A percentile compares a stretch with the other conserved stretches of the same genome.
phyloP scores from a whole-genome alignment of 2,113 vertebrate species.

The Polyodon spathula region DNA sequence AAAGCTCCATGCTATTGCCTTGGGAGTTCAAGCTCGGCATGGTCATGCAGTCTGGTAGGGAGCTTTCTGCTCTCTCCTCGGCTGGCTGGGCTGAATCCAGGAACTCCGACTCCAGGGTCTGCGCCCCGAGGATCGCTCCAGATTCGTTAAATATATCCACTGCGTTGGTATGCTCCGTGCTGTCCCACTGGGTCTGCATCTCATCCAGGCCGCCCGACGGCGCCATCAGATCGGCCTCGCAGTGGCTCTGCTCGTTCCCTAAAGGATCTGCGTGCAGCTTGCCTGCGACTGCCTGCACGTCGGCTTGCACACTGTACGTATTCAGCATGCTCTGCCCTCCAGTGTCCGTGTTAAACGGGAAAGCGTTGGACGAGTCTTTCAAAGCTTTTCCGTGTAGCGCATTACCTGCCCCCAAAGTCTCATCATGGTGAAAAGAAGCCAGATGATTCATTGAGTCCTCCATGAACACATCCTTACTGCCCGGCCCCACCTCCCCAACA shows the following conservation, averaged over 20 bases:
- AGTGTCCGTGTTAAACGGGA: conserved; percentile 59
- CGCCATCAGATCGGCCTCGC: conserved; percentile 55
- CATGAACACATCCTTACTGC: conserved; percentile 42
- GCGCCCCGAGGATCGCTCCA: conserved; percentile 54
- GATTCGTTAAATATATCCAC: conserved; percentile 64
- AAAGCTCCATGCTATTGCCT: conserved; percentile 47
- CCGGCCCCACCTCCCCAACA: conserved; percentile 49
- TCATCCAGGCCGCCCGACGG: conserved; percentile 55
- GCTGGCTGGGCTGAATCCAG: conserved; percentile 54
- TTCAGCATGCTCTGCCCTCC: conserved; percentile 66
- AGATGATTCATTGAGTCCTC: conserved; percentile 59
- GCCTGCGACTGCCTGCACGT: conserved; percentile 41
- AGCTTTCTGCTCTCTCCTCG: conserved; percentile 37
- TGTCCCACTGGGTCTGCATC: conserved; percentile 59
- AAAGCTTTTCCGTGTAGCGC: conserved; percentile 43
- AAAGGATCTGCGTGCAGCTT: conserved; percentile 57
- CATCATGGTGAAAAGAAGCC: conserved; percentile 41
- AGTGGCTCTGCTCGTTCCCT: conserved; percentile 58
- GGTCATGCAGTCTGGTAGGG: conserved; percentile 57
- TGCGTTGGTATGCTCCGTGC: conserved; percentile 48
- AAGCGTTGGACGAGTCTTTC: conserved; percentile 60
- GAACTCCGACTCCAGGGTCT: conserved; percentile 48
- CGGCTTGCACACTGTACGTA: conserved; percentile 50
- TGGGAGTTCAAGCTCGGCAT: conserved; percentile 55
- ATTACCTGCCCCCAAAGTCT: conserved; percentile 20